Conservation (phyloP, 2,797 vertebrate species). For the Anableps anableps region DNA sequence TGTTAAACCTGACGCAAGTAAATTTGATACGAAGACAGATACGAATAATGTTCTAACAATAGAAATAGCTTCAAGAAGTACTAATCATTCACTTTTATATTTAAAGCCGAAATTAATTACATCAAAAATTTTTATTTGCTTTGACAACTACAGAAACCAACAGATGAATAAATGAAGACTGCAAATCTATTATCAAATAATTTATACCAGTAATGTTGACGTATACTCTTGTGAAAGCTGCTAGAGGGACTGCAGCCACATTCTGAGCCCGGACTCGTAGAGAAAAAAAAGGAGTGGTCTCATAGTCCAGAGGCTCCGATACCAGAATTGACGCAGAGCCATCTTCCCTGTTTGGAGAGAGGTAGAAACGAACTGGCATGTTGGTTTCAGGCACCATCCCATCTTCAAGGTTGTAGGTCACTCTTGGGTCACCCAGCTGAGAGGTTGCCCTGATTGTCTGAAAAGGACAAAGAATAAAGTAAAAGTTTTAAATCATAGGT, state of each 20-base stretch:
- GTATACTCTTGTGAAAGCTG: conserved; percentile 86
- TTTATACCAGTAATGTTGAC: conserved; percentile 87
- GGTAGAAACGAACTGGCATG: conserved; percentile 91
- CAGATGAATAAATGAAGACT: background rate
- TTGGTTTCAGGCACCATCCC: conserved; percentile 91
- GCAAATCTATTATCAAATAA: background rate
- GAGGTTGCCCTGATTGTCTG: conserved; percentile 89
- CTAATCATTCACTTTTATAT: background rate
- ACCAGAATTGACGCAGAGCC: conserved; percentile 89
- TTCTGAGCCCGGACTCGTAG: conserved; percentile 89
- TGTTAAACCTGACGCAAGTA: conserved; percentile 1
- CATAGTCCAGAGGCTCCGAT: conserved; percentile 91
- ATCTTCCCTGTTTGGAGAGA: conserved; percentile 89
- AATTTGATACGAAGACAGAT: background rate
- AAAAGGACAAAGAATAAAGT: conserved; percentile 13
- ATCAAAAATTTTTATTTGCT: background rate
- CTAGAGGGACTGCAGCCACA: conserved; percentile 88
- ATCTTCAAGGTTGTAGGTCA: conserved; percentile 91
- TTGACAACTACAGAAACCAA: background rate
- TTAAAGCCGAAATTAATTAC: background rate
- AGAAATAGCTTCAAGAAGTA: background rate
- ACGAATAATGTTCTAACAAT: background rate
- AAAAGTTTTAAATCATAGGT: background rate
- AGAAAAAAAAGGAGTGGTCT: conserved; percentile 85
- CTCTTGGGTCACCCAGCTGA: conserved; percentile 86